Base-by-base conservation (phyloP, 1,140 invertebrate species). In the Popillia japonica region DNA sequence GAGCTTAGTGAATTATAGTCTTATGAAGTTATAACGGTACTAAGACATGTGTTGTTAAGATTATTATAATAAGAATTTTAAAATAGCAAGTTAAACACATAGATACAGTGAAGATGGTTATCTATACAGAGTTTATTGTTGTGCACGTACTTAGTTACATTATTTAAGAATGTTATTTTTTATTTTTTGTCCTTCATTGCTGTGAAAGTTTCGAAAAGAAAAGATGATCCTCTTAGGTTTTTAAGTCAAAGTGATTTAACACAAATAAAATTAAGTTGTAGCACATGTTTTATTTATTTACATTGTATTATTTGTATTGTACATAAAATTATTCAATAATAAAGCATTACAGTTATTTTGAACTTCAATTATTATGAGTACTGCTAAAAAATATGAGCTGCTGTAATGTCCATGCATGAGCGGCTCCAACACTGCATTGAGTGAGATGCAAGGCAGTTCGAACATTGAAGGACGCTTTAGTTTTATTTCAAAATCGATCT, bases 71-170 rank as follows among this genome's bases (percentile, higher is more conserved):
- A 68, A 68, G 22, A 68, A 55, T 68, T 68, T 68, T 68, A 68
- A 27, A 68, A 68, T 68, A 68, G 61, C 48, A 55, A 55, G 14
- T 55, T 55, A 55, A 68, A 68, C 44, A 10, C 3, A 34, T 68
- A 68, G 61, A 34, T 68, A 27, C 27, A 9, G 27, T 27, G 27
- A 68, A 68, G 1, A 23, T 68, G 22, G 61, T 68, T 68, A 34
- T 68, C 61, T 34, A 27, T 68, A 68, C 17, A 68, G 22, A 68
- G 61, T 68, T 34, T 68, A 68, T 68, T 68, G 61, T 68, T 68
- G 61, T 68, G 61, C 61, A 68, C 61, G 61, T 68, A 68, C 61
- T 68, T 68, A 68, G 61, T 17, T 68, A 68, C 27, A 68, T 68
- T 34, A 68, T 27, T 68, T 68, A 68, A 22, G 22, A 68, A 27